phyloP scores from a whole-genome alignment of 2,113 vertebrate genomes.

The Diadophis punctatus region DNA sequence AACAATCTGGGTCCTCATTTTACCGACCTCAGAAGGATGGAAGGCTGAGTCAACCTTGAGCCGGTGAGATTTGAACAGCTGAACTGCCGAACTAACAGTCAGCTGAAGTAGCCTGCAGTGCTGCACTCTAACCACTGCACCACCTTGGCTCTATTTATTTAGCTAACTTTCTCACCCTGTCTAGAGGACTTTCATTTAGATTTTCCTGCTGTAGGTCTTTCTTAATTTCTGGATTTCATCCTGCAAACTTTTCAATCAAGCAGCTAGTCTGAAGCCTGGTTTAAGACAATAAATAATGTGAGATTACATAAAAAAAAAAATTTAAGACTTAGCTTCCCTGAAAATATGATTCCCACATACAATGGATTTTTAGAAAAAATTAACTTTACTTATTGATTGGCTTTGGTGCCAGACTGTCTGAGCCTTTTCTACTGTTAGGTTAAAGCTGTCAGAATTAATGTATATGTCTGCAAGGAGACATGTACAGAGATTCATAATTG shows the following conservation, averaged over 20 bases:
- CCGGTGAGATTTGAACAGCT: no score
- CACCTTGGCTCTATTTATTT: no score
- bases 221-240: not conserved
- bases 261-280: no score
- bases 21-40: no score
- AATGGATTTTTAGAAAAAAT: not conserved
- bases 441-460: not conserved
- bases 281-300: not conserved
- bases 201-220: not conserved
- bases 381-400: not conserved
- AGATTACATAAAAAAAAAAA: not conserved
- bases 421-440: not conserved
- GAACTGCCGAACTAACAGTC: no score
- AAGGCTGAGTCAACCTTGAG: no score
- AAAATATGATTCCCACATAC: not conserved
- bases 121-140: no score
- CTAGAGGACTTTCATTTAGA: not conserved
- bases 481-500: slow-evolving; percentile 1
- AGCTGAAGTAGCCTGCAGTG: no score
- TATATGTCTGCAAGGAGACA: not conserved
- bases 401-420: slow-evolving; percentile 53
- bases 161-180: not conserved
- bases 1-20: no score
- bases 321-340: not conserved
- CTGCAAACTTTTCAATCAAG: not conserved